phyloP scores from a whole-genome alignment of 2,888 invertebrate species.

The Sialis lutaria region DNA sequence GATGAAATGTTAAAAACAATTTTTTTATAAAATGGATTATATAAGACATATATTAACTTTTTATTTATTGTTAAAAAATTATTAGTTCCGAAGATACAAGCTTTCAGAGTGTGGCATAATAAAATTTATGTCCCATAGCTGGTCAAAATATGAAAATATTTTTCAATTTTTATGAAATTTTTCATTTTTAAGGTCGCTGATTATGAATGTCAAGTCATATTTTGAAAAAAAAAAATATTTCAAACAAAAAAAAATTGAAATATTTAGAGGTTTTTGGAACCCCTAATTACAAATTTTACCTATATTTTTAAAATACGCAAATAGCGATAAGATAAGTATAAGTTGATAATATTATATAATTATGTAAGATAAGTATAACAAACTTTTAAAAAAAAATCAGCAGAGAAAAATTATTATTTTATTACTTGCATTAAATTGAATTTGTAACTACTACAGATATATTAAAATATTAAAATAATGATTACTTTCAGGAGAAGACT shows the following conservation, averaged over 20 bases:
- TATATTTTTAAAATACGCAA: not conserved
- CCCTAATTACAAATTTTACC: not conserved
- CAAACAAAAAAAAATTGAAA: not conserved
- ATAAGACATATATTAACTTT: no score
- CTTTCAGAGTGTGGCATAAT: no score
- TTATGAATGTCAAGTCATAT: not conserved
- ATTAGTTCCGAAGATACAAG: no score
- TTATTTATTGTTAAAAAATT: no score
- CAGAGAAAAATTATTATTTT: not conserved
- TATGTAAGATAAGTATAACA: not conserved
- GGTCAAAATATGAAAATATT: not conserved
- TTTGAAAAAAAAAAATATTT: not conserved
- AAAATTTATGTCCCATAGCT: not conserved
- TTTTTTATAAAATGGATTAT: no score
- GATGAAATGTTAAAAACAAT: no score
- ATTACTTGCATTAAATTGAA: not conserved
- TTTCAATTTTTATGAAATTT: not conserved
- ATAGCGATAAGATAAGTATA: no score
- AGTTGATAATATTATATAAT: not conserved
- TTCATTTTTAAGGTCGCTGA: not conserved
- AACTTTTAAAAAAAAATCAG: not conserved
- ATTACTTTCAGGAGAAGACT: not conserved
- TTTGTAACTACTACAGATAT: no score
- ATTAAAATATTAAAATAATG: not conserved
- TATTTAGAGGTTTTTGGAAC: not conserved